Percentiles rank a stretch among this genome's conserved stretches.
phyloP scores from a whole-genome alignment of 2,888 invertebrate species.

The Andrena bicolor region DNA sequence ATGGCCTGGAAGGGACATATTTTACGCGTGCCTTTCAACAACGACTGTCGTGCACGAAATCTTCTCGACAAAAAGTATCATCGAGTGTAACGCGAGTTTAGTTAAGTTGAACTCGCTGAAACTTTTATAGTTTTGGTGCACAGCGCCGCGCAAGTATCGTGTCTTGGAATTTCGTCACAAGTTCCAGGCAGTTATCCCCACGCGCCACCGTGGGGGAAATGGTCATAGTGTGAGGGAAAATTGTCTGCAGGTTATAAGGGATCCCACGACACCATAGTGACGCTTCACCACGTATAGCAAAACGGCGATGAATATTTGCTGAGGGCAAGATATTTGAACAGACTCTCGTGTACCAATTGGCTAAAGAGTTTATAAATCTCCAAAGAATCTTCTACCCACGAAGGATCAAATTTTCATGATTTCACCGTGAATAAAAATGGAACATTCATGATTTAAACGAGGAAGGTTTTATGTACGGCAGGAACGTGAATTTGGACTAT shows the following conservation, averaged over 20 bases:
- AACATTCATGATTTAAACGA: not conserved
- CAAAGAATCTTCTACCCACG: not conserved
- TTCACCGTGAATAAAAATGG: not conserved
- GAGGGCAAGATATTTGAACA: slow-evolving; percentile 2
- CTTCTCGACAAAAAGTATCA: slow-evolving; percentile 25
- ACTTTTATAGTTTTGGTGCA: slow-evolving; percentile 34
- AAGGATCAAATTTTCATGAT: not conserved
- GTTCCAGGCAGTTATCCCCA: slow-evolving; percentile 38
- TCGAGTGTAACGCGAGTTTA: slow-evolving; percentile 43
- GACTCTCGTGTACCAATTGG: not conserved
- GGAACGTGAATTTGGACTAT: not conserved
- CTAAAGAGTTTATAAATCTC: slow-evolving; percentile 2
- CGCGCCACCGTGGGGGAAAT: slow-evolving; percentile 7
- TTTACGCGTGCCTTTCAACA: slow-evolving; percentile 9
- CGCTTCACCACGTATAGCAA: not conserved
- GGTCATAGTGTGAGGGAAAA: slow-evolving; percentile 31
- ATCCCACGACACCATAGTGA: not conserved
- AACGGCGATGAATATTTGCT: not conserved
- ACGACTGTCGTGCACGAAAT: slow-evolving; percentile 25
- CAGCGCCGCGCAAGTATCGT: slow-evolving; percentile 42
- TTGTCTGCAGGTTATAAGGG: slow-evolving; percentile 36
- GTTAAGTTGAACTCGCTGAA: slow-evolving; percentile 43
- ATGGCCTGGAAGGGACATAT: not conserved
- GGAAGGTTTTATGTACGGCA: not conserved
- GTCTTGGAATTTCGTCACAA: slow-evolving; percentile 47